Percentiles rank a stretch among this genome's conserved stretches.
Conservation (phyloP, 2,797 vertebrate species). For the Helicolenus hilgendorfi region DNA sequence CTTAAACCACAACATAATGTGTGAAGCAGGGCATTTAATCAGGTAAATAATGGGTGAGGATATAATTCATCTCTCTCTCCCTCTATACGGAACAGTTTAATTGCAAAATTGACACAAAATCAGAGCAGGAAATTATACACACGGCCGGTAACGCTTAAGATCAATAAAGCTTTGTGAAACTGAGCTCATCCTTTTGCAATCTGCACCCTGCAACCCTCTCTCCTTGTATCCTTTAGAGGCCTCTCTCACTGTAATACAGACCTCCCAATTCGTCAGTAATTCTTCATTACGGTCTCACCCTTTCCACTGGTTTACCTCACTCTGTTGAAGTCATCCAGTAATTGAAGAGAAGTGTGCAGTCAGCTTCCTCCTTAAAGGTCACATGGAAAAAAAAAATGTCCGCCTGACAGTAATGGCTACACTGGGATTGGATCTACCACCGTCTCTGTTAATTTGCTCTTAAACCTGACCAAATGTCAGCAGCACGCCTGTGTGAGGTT, state of each 20-base stretch:
- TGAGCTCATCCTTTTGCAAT: background rate
- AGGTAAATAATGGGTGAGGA: background rate
- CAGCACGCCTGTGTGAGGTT: constrained; percentile 30
- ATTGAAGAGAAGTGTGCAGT: constrained; percentile 72
- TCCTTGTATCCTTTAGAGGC: constrained; percentile 18
- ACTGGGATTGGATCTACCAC: constrained; percentile 65
- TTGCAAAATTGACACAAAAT: background rate
- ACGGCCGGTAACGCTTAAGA: background rate
- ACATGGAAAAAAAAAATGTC: constrained; percentile 54
- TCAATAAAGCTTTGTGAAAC: background rate
- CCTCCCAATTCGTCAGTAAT: constrained; percentile 38
- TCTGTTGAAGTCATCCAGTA: constrained; percentile 57
- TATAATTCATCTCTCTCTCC: background rate
- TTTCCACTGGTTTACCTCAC: constrained; percentile 69
- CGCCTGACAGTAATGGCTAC: constrained; percentile 71
- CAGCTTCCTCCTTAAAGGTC: constrained; percentile 86
- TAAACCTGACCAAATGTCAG: constrained; percentile 82
- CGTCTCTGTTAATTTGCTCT: constrained; percentile 67
- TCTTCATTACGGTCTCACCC: constrained; percentile 73
- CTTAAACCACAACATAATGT: background rate
- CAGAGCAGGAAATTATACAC: background rate
- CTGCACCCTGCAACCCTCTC: background rate
- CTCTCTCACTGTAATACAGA: constrained; percentile 21
- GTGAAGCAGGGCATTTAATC: background rate
- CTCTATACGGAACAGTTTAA: background rate